A percentile compares a stretch with the other conserved stretches of the same genome.
Evolutionary conservation across 2,888 invertebrate species (phyloP).

Genomic region (Sepiola atlantica): DNA sequence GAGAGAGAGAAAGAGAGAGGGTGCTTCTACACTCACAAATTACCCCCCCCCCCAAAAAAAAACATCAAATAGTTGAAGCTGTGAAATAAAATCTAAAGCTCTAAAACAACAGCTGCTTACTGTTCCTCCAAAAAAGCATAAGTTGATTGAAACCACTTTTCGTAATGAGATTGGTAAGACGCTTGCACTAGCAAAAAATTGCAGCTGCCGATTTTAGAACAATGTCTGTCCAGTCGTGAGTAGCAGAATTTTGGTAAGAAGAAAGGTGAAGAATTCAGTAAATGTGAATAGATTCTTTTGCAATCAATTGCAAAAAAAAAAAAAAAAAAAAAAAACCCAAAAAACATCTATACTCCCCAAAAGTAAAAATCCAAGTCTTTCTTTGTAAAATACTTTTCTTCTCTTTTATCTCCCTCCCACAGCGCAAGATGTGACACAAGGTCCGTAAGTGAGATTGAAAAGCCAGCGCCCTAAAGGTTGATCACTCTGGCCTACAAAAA

Average conservation of each 20-base stretch:
- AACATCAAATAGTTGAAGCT: background rate
- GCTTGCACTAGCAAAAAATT: background rate
- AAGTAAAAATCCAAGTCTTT: no score
- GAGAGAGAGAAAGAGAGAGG: background rate
- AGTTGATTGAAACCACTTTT: constrained; percentile 32
- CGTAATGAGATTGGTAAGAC: background rate
- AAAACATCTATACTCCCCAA: background rate
- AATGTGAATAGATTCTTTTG: no score
- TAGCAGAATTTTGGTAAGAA: background rate
- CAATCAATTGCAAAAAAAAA: background rate
- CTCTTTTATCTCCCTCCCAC: no score
- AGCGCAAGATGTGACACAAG: no score
- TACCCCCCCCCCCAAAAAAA: background rate
- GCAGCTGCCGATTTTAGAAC: background rate
- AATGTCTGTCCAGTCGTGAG: background rate
- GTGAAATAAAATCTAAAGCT: background rate
- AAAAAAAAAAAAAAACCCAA: background rate
- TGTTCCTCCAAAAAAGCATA: background rate
- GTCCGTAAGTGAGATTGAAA: no score
- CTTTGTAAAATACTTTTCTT: no score
- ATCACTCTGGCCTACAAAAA: no score
- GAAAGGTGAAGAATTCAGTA: background rate
- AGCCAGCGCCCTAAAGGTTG: no score
- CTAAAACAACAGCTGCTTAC: background rate
- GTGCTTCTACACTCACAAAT: background rate